Conservation (phyloP, 1,140 invertebrate genomes). For the Bicyclus anynana region DNA sequence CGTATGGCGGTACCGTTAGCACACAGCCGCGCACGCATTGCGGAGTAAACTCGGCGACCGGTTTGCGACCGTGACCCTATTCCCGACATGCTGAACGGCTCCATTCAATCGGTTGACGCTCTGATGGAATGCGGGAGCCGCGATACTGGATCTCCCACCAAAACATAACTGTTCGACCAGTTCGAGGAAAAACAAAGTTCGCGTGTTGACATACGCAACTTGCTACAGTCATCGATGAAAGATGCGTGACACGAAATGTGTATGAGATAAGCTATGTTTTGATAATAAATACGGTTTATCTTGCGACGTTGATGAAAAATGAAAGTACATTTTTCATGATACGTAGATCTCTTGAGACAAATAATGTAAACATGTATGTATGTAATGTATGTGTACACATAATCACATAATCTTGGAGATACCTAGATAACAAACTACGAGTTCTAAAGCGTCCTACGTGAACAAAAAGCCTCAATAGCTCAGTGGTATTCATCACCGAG, state of each 20-base stretch:
- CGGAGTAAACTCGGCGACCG: conserved; percentile 42
- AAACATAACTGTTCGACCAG: conserved; percentile 30
- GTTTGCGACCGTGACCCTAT: conserved; percentile 65
- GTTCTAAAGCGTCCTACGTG: no score
- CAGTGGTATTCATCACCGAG: no score
- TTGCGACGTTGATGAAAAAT: no score
- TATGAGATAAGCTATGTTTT: conserved; percentile 20
- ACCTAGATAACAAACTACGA: no score
- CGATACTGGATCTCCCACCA: conserved; percentile 28
- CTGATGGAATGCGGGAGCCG: conserved; percentile 52
- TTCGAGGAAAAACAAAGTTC: conserved; percentile 20
- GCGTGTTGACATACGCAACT: conserved; percentile 17
- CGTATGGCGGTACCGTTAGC: conserved; percentile 44
- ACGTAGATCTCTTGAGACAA: background rate
- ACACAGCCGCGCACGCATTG: conserved; percentile 55
- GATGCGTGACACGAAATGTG: conserved; percentile 17
- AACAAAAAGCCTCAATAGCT: no score
- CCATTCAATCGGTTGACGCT: conserved; percentile 42
- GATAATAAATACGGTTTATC: no score
- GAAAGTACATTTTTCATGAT: conserved; percentile 10
- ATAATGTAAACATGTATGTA: no score
- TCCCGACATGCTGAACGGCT: conserved; percentile 50
- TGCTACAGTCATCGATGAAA: conserved; percentile 19
- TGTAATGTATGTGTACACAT: no score
- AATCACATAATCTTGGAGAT: no score